Percentiles rank a stretch among this genome's conserved stretches.
These are phyloP conservation scores for Cryptotermes secundus DNA, from an alignment of 1,140 invertebrate species.

Conservation along the genomic window DNA sequence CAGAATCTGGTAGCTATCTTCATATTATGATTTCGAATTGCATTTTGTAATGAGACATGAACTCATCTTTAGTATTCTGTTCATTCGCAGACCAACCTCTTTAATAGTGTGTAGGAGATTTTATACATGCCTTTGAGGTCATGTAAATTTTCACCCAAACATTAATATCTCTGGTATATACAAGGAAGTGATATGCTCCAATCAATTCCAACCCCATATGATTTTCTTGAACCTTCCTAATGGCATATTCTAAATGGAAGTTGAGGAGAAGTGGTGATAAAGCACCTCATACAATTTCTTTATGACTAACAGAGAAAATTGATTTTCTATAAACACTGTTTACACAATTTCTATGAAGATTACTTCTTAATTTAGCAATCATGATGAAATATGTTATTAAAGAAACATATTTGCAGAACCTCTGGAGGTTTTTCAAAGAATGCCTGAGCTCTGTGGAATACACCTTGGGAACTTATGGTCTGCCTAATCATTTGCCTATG, in stretches of 20 bases:
- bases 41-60: not conserved
- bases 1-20: not conserved
- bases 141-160: not conserved
- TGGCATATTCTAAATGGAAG: no score
- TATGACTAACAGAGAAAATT: no score
- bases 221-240: no score
- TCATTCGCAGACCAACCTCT: not conserved
- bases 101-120: not conserved
- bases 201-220: not conserved
- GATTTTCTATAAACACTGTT: no score
- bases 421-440: not conserved
- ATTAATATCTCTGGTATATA: not conserved
- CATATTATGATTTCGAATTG: not conserved
- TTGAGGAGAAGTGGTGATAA: not conserved
- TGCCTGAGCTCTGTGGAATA: not conserved
- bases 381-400: no score
- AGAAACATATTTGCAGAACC: not conserved
- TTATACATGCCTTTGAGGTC: not conserved
- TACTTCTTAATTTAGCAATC: no score
- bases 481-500: no score
- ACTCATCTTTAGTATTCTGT: no score
- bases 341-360: no score
- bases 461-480: not conserved
- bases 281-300: no score
- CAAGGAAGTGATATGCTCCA: not conserved